These are phyloP conservation scores for Dimorphilus gyrociliatus DNA, from an alignment of 2,888 invertebrate species.

Conservation along the genomic window DNA sequence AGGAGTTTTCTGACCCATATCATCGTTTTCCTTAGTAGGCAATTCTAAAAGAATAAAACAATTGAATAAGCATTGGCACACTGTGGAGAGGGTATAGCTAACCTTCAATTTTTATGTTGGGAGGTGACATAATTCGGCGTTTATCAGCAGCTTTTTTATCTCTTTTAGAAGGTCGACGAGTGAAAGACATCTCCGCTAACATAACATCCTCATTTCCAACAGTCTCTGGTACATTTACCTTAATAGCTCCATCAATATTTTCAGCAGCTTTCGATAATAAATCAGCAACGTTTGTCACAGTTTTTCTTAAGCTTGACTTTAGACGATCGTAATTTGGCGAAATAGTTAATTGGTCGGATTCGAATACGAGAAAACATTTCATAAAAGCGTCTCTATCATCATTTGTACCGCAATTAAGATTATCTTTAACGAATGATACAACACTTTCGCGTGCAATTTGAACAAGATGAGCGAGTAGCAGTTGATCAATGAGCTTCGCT, in stretches of 20 bases:
- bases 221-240: too few relatives aligned
- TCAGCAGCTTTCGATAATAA: too few relatives aligned
- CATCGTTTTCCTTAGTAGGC: conserved; percentile 23
- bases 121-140: too few relatives aligned
- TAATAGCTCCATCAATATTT: too few relatives aligned
- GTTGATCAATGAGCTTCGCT: conserved; percentile 29
- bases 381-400: conserved; percentile 23
- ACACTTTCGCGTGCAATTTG: conserved; percentile 23
- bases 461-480: conserved; percentile 31
- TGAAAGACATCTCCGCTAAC: too few relatives aligned
- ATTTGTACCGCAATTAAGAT: conserved; percentile 14
- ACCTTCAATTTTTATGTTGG: neutral
- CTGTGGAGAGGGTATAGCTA: neutral
- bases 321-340: too few relatives aligned
- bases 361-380: conserved; percentile 23
- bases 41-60: conserved; percentile 12
- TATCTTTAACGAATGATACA: conserved; percentile 19
- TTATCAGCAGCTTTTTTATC: too few relatives aligned
- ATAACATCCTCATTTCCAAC: too few relatives aligned
- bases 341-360: too few relatives aligned
- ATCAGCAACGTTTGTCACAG: too few relatives aligned
- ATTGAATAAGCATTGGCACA: neutral
- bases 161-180: too few relatives aligned
- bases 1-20: conserved; percentile 27
- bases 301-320: too few relatives aligned